phyloP scores from a whole-genome alignment of 2,113 vertebrate genomes.

The Podilymbus podiceps region DNA sequence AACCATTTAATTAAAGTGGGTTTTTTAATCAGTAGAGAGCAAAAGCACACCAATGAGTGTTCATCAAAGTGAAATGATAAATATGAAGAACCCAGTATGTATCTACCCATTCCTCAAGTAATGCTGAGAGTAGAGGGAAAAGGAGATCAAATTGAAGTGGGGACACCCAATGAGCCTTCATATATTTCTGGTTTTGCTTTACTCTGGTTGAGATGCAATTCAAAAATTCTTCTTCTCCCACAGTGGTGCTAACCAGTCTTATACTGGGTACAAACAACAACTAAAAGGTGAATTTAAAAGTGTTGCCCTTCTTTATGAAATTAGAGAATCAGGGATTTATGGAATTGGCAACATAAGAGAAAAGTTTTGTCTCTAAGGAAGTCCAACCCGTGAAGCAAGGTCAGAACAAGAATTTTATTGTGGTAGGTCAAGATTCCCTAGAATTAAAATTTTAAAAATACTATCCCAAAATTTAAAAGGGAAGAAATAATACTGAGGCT shows the following conservation, averaged over 20 bases:
- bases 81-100: neutral
- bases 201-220: neutral
- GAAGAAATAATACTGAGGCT: neutral
- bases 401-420: neutral
- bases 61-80: neutral
- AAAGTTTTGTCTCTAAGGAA: neutral
- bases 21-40: neutral
- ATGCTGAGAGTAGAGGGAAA: neutral
- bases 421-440: neutral
- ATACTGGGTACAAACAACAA: neutral
- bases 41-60: neutral
- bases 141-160: neutral
- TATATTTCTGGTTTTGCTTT: neutral
- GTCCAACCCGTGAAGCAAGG: neutral
- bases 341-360: neutral
- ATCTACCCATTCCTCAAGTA: neutral
- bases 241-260: neutral
- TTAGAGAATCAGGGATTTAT: neutral
- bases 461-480: neutral
- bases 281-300: neutral
- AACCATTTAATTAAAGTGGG: neutral
- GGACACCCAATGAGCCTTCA: neutral
- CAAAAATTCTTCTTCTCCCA: neutral
- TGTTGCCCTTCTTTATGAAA: neutral
- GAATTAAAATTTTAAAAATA: neutral